These are phyloP conservation scores for Tenualosa thibaudeaui DNA, from an alignment of 2,797 vertebrate species.

Conservation along the genomic window DNA sequence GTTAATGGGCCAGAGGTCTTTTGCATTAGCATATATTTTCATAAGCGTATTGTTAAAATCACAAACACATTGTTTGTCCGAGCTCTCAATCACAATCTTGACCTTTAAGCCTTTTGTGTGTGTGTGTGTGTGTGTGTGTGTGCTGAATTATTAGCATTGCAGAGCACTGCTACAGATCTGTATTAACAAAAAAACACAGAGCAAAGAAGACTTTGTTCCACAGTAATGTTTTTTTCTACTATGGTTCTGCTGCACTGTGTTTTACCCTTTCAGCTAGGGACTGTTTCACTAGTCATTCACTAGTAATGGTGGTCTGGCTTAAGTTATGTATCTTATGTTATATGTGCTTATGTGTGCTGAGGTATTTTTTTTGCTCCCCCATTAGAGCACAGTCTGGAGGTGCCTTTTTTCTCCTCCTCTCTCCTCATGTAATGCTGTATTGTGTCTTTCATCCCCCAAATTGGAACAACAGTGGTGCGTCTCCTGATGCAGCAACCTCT, in stretches of 20 bases:
- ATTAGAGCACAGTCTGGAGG: too few relatives aligned
- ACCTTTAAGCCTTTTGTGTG: conserved; percentile 44
- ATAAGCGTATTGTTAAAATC: conserved; percentile 53
- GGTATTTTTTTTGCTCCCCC: too few relatives aligned
- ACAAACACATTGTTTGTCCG: conserved; percentile 57
- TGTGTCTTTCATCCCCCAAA: too few relatives aligned
- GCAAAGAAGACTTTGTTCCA: background rate
- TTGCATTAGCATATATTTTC: conserved; percentile 11
- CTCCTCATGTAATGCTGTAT: too few relatives aligned
- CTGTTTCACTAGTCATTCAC: background rate
- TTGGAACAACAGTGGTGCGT: too few relatives aligned
- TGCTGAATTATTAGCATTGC: conserved; percentile 38
- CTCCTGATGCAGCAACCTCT: too few relatives aligned
- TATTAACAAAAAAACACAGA: background rate
- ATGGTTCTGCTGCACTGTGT: background rate
- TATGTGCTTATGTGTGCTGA: too few relatives aligned
- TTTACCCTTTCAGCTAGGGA: background rate
- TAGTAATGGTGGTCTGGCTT: too few relatives aligned
- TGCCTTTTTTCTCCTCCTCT: too few relatives aligned
- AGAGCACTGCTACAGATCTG: conserved; percentile 4
- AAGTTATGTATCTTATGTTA: too few relatives aligned
- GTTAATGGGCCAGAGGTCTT: background rate
- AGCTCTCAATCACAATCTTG: conserved; percentile 29
- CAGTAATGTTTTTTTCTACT: background rate
- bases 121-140: background rate